A percentile compares a stretch with the other conserved stretches of the same genome.
phyloP scores from a whole-genome alignment of 2,888 invertebrate species.

The Prosopocoilus inquinatus region DNA sequence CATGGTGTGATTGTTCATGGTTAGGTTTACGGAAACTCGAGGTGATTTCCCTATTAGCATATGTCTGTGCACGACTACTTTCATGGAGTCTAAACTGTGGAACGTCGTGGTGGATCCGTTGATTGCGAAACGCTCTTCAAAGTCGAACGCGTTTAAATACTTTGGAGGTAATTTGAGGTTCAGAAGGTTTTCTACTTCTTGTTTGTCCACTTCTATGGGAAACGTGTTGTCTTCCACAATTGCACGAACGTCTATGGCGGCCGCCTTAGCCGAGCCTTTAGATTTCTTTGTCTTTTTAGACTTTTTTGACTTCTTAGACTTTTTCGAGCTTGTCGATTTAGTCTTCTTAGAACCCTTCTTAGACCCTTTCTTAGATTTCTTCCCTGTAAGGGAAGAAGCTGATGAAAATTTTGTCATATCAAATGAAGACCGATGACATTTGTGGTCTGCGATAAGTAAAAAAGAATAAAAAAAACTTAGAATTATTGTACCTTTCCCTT shows the following conservation, averaged over 20 bases:
- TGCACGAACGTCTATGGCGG: slow-evolving; percentile 4
- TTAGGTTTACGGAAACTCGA: slow-evolving; percentile 9
- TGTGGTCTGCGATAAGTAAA: too few relatives aligned
- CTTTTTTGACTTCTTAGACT: neutral
- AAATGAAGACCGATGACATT: too few relatives aligned
- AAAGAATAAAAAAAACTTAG: too few relatives aligned
- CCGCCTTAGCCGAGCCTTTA: slow-evolving; percentile 6
- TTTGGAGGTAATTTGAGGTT: slow-evolving; percentile 1
- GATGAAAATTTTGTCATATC: too few relatives aligned
- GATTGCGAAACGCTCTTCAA: slow-evolving; percentile 5
- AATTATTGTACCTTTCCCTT: neutral
- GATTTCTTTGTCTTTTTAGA: neutral
- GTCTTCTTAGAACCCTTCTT: neutral
- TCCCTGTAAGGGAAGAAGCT: neutral
- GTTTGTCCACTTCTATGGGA: slow-evolving; percentile 2
- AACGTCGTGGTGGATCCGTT: slow-evolving; percentile 15
- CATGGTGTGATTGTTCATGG: slow-evolving; percentile 9
- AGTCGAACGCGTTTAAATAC: slow-evolving; percentile 11
- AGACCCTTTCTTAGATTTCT: neutral
- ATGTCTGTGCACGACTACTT: slow-evolving; percentile 10
- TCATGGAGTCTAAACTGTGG: slow-evolving; percentile 15
- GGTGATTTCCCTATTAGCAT: slow-evolving; percentile 5
- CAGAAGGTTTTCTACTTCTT: neutral
- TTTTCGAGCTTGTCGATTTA: neutral
- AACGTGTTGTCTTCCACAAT: slow-evolving; percentile 12